Base-by-base conservation (phyloP, 2,888 invertebrate genomes). In the Stratiomys singularior region DNA sequence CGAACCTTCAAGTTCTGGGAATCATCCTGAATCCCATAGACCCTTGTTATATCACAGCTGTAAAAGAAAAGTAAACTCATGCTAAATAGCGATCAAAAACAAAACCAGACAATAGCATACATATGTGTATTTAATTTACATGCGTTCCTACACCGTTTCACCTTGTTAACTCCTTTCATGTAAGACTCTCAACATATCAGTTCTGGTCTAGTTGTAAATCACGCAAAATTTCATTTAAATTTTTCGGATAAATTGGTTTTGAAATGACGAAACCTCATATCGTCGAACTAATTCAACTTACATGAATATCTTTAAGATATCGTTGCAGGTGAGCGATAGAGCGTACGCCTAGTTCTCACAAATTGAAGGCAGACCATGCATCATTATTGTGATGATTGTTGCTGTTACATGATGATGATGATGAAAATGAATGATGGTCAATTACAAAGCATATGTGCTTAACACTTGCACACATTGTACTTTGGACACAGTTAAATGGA, bases 241-340 rank as follows among this genome's bases (percentile, higher is more conserved):
- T 25, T 60, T 25, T 60, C 60, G 60, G 25, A 60, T 23, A 60
- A 25, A 60, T 52, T 3, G 18, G n/a, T 52, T n/a, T 18, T 18
- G 15, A 52, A 18, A 52, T 52, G 52, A 52, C 52, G 52, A 52
- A 52, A 52, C 52, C 13, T 52, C 4, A 52, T 52, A 52, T 52
- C 52, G 52, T 3, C 52, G 37, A 37, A 37, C 9, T 37, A 37
- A 9, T 9, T 37, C 37, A 37, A 37, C 3, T 5, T 9, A 37
- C 37, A 37, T 9, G 37, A 37, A 37, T 37, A 5, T 9, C 5
- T 37, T 37, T 5, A 60, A 60, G 60, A 60, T 60, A 25, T 60
- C 25, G 60, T 60, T 60, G 60, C 60, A 60, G 60, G 18, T 60
- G 60, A 60, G 13, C 60, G 60, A 60, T 60, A 60, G 60, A 60